Percentiles rank a stretch among this genome's conserved stretches.
Evolutionary conservation across 1,140 invertebrate genomes (phyloP).

Genomic region (Neuroterus valhalla): DNA sequence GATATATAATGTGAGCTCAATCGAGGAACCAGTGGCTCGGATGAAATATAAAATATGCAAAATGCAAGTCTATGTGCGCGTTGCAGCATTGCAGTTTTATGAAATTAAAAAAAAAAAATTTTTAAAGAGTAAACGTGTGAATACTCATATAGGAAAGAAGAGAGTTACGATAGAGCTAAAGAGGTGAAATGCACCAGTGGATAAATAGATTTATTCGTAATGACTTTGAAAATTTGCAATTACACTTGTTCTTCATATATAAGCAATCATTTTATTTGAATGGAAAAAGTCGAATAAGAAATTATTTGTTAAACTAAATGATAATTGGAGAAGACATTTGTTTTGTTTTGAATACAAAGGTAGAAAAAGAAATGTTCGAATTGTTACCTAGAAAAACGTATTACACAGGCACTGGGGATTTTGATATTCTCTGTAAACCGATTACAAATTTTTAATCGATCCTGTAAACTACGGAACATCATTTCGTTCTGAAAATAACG

Average conservation of each 20-base stretch:
- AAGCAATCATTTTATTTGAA: constrained; percentile 16
- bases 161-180: constrained; percentile 28
- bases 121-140: constrained; percentile 19
- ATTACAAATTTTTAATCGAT: too few relatives aligned
- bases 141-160: constrained; percentile 8
- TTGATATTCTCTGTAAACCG: too few relatives aligned
- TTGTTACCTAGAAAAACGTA: too few relatives aligned
- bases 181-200: constrained; percentile 36
- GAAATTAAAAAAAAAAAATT: constrained; percentile 32
- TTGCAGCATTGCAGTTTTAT: constrained; percentile 4
- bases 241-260: constrained; percentile 40
- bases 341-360: too few relatives aligned
- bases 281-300: too few relatives aligned
- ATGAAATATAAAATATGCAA: constrained; percentile 8
- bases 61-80: constrained; percentile 13
- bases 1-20: neutral
- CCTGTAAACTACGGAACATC: too few relatives aligned
- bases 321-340: too few relatives aligned
- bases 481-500: too few relatives aligned
- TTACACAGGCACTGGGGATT: too few relatives aligned
- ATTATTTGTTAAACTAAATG: too few relatives aligned
- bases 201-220: constrained; percentile 40
- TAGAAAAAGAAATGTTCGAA: too few relatives aligned
- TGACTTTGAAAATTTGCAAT: constrained; percentile 42
- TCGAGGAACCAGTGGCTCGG: neutral